These are phyloP conservation scores for Hydrolagus affinis DNA, from an alignment of 2,113 vertebrate genomes.

Conservation along the genomic window DNA sequence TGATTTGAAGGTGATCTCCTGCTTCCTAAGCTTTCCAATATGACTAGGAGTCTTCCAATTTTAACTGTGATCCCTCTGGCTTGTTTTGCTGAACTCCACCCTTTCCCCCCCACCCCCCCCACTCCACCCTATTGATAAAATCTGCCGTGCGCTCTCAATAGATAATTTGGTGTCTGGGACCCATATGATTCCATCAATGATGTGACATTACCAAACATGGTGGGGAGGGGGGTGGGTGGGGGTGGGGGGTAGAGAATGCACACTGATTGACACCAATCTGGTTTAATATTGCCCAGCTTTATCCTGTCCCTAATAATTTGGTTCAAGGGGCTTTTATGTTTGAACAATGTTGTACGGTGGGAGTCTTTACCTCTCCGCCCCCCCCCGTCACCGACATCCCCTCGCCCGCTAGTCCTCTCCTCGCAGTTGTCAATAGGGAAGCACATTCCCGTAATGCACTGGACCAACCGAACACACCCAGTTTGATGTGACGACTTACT, in stretches of 20 bases:
- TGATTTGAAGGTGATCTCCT: background rate
- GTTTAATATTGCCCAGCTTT: too few species aligned
- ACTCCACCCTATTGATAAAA: background rate
- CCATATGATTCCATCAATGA: background rate
- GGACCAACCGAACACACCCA: background rate
- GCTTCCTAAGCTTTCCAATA: background rate
- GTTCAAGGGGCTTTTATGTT: background rate
- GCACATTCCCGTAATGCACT: background rate
- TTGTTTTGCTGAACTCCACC: background rate
- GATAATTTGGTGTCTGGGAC: background rate
- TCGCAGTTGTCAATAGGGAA: background rate
- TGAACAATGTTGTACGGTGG: conserved; percentile 12
- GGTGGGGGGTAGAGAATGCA: too few species aligned
- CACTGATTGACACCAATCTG: too few species aligned
- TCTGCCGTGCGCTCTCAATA: background rate
- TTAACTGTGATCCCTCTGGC: background rate
- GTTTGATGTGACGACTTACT: too few species aligned
- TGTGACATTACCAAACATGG: too few species aligned
- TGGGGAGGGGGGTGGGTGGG: background rate
- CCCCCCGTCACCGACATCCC: too few species aligned
- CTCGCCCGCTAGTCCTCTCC: too few species aligned
- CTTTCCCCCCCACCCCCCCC: background rate
- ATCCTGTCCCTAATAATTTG: background rate
- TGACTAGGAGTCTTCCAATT: background rate
- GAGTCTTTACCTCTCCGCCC: background rate